Base-by-base conservation (phyloP, 1,140 invertebrate species). In the Drosophila prosaltans region DNA sequence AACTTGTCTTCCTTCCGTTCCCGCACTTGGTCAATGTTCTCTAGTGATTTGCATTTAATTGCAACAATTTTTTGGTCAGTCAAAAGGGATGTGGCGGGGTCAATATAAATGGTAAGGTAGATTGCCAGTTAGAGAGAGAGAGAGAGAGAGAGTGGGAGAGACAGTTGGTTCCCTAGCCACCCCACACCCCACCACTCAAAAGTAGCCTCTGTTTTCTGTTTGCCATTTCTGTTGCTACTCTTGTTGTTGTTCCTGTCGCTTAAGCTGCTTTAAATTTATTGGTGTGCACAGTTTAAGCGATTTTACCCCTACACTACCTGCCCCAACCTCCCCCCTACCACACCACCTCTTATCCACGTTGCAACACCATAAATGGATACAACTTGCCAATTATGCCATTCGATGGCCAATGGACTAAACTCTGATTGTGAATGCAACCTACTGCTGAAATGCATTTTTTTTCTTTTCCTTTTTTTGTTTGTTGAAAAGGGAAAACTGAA, bases 191-290 rank as follows among this genome's bases (percentile, higher is more conserved):
- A 21, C 24, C 59, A 16, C n/a, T 55, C 1, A 5, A 40, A 62
- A 62, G 43, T 63, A 48, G 61, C 43, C 39, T 61, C 40, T 60
- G 32, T 65, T 21, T 26, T 45, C 40, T 59, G 65, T 69, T 60
- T 32, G 24, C 11, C 55, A 26, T 45, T 24, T 63, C 39, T n/a
- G 16, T 40, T 71, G 45, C 24, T 69, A 32, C 63, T 72, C 39
- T 69, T 66, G 62, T 55, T 66, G 61, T 55, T 69, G 74, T 71
- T 60, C 39, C 65, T 60, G 58, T 70, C 82, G 76, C 82, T 86
- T 86, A 86, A 86, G 82, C 82, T 86, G 83, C 82, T 86, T 86
- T 86, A 82, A 86, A 86, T 86, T 86, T 86, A 86, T 86, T 86
- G 83, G 80, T 86, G 78, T 86, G 83, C 76, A 88, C 75, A 88